phyloP scores from a whole-genome alignment of 2,888 invertebrate genomes.

The Drosophila bunnanda region DNA sequence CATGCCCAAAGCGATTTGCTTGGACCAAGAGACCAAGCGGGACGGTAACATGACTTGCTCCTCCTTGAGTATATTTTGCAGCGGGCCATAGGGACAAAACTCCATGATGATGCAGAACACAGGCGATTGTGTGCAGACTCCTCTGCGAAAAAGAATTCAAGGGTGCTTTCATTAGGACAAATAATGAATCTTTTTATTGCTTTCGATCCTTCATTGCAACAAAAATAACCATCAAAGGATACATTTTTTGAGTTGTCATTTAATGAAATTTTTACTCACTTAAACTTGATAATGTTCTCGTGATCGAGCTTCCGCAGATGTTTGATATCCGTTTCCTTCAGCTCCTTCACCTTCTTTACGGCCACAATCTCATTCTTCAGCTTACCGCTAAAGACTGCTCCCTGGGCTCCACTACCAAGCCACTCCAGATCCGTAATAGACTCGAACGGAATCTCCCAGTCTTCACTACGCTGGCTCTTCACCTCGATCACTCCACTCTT shows the following conservation, averaged over 20 bases:
- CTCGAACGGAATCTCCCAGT: constrained; percentile 98
- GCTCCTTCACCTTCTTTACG: constrained; percentile 97
- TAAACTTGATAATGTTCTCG: constrained; percentile 94
- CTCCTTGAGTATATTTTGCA: constrained; percentile 95
- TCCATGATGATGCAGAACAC: constrained; percentile 99
- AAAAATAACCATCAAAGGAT: too few species aligned
- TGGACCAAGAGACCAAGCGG: constrained; percentile 95
- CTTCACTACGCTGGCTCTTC: constrained; percentile 87
- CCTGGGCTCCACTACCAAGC: constrained; percentile 98
- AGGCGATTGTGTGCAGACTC: constrained; percentile 96
- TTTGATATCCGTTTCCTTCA: constrained; percentile 96
- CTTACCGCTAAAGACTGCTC: constrained; percentile 96
- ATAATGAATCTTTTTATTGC: neutral
- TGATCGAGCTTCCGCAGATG: constrained; percentile 96
- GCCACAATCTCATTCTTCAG: constrained; percentile 94
- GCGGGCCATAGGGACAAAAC: constrained; percentile 97
- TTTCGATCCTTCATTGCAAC: too few species aligned
- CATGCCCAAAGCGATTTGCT: constrained; percentile 98
- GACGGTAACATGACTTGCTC: constrained; percentile 94
- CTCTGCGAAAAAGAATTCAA: constrained; percentile 86
- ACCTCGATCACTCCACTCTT: constrained; percentile 90
- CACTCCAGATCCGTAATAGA: constrained; percentile 94
- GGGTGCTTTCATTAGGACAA: constrained; percentile 41
- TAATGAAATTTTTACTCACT: constrained; percentile 71
- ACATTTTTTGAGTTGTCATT: too few species aligned